Evolutionary conservation across 2,888 invertebrate genomes (phyloP), one percentile per base, ranked within the genome.

Genomic region (Leptopilina syphax): DNA sequence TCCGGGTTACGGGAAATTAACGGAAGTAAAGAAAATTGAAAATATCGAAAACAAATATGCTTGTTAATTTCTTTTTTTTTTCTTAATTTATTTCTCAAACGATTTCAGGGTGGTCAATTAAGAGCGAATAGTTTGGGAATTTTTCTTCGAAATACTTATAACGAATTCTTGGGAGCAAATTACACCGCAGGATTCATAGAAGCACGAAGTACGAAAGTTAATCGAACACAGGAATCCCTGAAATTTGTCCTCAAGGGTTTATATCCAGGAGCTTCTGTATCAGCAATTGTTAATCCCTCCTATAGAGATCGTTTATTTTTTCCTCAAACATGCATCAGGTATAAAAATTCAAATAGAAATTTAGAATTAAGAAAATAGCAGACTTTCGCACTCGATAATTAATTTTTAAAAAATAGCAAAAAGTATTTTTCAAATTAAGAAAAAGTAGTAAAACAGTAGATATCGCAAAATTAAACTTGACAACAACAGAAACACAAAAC

Each of bases 211-310:
- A 96, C 96, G 0, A 94, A 95, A 87, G 95, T 93, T 87, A 95
- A 95, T 76, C 93, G 97, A 68, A 96, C 96, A 0, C 94, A 96
- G 90, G 95, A 95, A 94, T 95, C 95, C 5, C 95, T 95, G 0
- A 92, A 95, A 83, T 92, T 95, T 41, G 95, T 95, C 3, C 91
- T 96, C 79, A 94, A 96, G 0, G 96, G 95, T 0, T 89, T 96
- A 65, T 96, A 94, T 89, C 95, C 95, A 1, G 95, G 95, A 0
- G 85, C 89, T 10, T 90, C 89, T 0, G 94, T 96, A 68, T 87
- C 89, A 0, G 78, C 60, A 27, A 73, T 18, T 0, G 84, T 83
- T 41, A 24, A 70, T 8, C 9, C 54, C 7, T 0, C 3, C 4
- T 9, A n/a, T 0, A 70, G 7, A 9, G 70, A 70, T 54, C 1